Evolutionary conservation across 2,797 vertebrate genomes (phyloP), one percentile per base, ranked within the genome.

Genomic region (Sebastes reedi): DNA sequence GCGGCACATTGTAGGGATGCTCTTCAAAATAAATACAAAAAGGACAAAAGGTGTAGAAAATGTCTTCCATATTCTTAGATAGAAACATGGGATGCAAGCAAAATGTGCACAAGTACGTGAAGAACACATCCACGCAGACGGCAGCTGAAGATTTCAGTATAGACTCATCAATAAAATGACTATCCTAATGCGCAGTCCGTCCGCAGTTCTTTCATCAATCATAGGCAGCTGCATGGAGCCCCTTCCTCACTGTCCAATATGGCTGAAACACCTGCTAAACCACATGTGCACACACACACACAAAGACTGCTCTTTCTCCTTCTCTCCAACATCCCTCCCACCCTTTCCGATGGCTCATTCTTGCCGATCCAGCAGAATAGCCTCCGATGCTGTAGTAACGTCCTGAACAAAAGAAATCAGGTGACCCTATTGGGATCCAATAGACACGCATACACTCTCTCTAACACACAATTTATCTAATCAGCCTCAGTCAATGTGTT

Each of bases 341-440:
- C n/a, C 25, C 72, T 67, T 58, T 64, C 58, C 34, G 1, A 62
- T 27, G 72, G 81, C 54, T 81, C 68, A 50, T 83, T 94, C 80
- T 72, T 87, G 91, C 85, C 30, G 85, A 92, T 81, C 69, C 83
- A 89, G 93, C 94, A 92, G 78, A 92, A 93, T 12, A 52, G 66
- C 52, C 14, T 46, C 14, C 12, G 10, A 69, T 62, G 70, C 83
- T 67, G 70, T 83, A 34, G 71, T 32, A 25, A 11, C 14, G 67
- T 79, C 85, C 72, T 12, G 71, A 89, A 88, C 84, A 83, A 87
- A 90, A 81, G 82, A 70, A 77, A 84, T 75, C 84, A 79, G 75
- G 67, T 86, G 75, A 90, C 83, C 84, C 83, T 78, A 77, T 83
- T 55, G 81, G 78, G 59, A 83, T 70, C 60, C 81, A 70, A 84